phyloP scores from a whole-genome alignment of 1,140 invertebrate genomes.

The Saccostrea echinata region DNA sequence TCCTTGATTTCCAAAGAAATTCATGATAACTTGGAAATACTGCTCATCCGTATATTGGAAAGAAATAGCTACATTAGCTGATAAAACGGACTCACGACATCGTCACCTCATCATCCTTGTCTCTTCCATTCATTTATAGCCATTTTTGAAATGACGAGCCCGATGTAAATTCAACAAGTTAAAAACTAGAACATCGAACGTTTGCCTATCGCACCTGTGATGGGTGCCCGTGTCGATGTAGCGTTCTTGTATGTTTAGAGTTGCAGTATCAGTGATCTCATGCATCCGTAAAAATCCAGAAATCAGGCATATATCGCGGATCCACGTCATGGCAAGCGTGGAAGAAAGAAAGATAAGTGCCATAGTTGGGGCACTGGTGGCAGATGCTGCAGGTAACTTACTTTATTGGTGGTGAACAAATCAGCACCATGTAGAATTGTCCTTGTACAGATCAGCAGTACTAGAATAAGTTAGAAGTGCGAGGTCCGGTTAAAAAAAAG shows the following conservation, averaged over 20 bases:
- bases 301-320: background rate
- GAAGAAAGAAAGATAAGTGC: conserved; percentile 56
- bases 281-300: background rate
- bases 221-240: too few species aligned
- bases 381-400: conserved; percentile 69
- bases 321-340: background rate
- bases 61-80: background rate
- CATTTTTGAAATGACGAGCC: background rate
- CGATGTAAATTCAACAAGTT: background rate
- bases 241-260: background rate
- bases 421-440: too few species aligned
- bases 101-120: background rate
- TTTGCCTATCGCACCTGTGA: too few species aligned
- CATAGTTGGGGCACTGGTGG: conserved; percentile 68
- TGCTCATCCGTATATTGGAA: background rate
- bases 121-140: background rate
- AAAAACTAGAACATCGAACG: too few species aligned
- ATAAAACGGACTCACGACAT: background rate
- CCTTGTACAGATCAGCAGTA: too few species aligned
- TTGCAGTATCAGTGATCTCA: background rate
- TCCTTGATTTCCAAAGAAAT: conserved; percentile 32
- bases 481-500: too few species aligned
- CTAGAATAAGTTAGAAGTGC: too few species aligned
- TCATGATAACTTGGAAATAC: background rate
- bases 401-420: too few species aligned